Conservation (phyloP, 2,888 invertebrate species). For the Drosophila borealis region DNA sequence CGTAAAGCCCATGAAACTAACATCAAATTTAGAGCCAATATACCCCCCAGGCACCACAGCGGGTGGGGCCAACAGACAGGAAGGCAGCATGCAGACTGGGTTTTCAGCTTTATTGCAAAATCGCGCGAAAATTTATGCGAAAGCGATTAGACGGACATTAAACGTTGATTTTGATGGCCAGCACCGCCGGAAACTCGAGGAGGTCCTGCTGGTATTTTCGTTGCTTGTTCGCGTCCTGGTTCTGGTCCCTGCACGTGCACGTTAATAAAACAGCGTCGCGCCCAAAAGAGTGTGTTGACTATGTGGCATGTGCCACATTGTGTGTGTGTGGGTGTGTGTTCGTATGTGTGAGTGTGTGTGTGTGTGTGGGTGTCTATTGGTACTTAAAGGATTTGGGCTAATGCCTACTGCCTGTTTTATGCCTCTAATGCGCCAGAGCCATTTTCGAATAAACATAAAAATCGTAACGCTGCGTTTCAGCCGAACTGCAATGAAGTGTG, state of each 20-base stretch:
- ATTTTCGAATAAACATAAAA: constrained; percentile 73
- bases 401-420: constrained; percentile 69
- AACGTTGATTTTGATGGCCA: constrained; percentile 66
- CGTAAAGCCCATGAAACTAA: constrained; percentile 64
- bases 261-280: constrained; percentile 66
- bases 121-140: constrained; percentile 75
- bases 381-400: constrained; percentile 78
- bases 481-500: constrained; percentile 41
- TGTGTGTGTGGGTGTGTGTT: constrained; percentile 18
- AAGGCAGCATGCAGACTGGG: neutral
- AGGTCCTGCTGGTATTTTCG: constrained; percentile 31
- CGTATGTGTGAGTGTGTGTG: constrained; percentile 11
- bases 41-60: constrained; percentile 2
- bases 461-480: constrained; percentile 43
- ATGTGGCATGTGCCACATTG: constrained; percentile 6
- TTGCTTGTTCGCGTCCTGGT: neutral
- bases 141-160: constrained; percentile 77
- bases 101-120: constrained; percentile 60
- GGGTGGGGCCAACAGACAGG: constrained; percentile 1
- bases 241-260: constrained; percentile 44
- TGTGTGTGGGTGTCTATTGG: constrained; percentile 32
- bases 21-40: constrained; percentile 54
- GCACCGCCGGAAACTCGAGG: constrained; percentile 26
- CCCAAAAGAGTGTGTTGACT: constrained; percentile 44
- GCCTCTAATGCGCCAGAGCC: constrained; percentile 69